These are phyloP conservation scores for Dasyprocta punctata DNA, from an alignment of 2,113 vertebrate species.

Conservation along the genomic window DNA sequence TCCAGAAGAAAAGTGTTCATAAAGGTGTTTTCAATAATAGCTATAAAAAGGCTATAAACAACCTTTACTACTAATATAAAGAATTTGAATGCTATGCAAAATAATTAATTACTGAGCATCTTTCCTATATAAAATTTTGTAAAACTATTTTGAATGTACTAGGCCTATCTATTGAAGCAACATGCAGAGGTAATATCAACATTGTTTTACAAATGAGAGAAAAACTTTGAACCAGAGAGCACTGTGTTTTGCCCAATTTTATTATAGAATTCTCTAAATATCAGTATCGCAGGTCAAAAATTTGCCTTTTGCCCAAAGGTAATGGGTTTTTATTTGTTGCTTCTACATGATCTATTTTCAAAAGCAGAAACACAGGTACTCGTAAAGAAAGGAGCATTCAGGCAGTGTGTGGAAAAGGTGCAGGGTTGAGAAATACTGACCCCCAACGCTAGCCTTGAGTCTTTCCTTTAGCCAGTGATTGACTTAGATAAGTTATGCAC, in stretches of 20 bases:
- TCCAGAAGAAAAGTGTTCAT: background rate
- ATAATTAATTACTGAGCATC: background rate
- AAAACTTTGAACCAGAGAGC: background rate
- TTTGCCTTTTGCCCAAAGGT: background rate
- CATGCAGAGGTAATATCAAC: background rate
- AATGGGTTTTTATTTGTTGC: background rate
- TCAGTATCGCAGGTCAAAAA: background rate
- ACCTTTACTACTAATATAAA: background rate
- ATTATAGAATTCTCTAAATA: background rate
- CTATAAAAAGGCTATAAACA: background rate
- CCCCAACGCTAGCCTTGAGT: background rate
- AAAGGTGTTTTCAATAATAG: background rate
- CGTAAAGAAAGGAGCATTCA: background rate
- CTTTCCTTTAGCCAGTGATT: background rate
- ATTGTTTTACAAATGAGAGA: background rate
- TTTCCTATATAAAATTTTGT: background rate
- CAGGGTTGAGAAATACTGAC: background rate
- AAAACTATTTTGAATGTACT: background rate
- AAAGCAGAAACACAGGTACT: background rate
- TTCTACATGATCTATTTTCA: background rate
- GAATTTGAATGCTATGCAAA: background rate
- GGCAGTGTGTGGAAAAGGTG: background rate
- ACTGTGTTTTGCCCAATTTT: background rate
- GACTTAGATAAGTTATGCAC: background rate
- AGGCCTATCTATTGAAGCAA: constrained; percentile 9